These are phyloP conservation scores for Rhinoptilus africanus DNA, from an alignment of 2,113 vertebrate species.

Conservation along the genomic window DNA sequence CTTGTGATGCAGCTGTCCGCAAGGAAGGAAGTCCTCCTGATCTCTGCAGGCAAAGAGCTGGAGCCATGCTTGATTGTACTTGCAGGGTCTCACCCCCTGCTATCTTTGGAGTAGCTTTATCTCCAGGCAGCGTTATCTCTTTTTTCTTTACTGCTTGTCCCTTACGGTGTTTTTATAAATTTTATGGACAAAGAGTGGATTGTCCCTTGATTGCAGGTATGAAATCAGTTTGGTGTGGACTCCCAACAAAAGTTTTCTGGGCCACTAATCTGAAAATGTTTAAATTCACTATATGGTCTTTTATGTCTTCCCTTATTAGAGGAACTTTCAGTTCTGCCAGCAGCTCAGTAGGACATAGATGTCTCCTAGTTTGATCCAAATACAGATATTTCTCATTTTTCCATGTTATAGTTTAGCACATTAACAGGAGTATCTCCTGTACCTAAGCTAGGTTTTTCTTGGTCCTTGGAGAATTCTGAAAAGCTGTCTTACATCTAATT, in stretches of 20 bases:
- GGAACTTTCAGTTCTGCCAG: background rate
- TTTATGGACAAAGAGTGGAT: background rate
- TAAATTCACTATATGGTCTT: background rate
- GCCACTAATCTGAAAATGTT: background rate
- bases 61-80: background rate
- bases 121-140: background rate
- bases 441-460: background rate
- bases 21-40: background rate
- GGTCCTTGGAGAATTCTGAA: background rate
- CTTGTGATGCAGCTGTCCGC: rapidly evolving
- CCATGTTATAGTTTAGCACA: background rate
- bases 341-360: background rate
- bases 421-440: background rate
- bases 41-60: background rate
- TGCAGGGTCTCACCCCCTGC: background rate
- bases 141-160: background rate
- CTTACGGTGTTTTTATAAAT: background rate
- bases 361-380: background rate
- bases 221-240: background rate
- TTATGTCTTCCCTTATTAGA: background rate
- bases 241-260: background rate
- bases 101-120: background rate
- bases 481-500: background rate
- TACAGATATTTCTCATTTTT: background rate
- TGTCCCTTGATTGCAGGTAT: background rate